Percentiles rank a stretch among this genome's conserved stretches.
Evolutionary conservation across 37 sponge, comb jelly and placozoan species (phyloP).

Genomic region (Crambe crambe): DNA sequence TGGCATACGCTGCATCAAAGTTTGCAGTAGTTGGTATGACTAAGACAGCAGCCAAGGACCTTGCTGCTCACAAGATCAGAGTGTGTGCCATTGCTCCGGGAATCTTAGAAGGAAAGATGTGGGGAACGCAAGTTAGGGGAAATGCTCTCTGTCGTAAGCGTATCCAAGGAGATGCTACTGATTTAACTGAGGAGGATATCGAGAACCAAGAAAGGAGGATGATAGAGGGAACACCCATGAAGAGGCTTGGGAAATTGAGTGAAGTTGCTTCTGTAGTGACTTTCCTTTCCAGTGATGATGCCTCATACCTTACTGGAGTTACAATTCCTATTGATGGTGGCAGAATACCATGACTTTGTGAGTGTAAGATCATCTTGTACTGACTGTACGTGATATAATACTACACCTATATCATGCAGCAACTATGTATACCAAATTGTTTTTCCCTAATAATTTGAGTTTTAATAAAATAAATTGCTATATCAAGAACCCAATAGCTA

Average conservation of each 20-base stretch:
- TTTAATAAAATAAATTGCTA: too few relatives aligned
- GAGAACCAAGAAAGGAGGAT: slow-evolving; percentile 44
- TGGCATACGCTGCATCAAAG: slow-evolving; percentile 87
- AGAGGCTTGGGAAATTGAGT: slow-evolving; percentile 55
- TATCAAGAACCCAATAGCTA: too few relatives aligned
- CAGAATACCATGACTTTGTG: slow-evolving; percentile 32
- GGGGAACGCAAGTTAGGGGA: slow-evolving; percentile 71
- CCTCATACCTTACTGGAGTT: slow-evolving; percentile 79
- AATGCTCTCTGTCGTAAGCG: slow-evolving; percentile 52
- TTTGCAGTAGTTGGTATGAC: slow-evolving; percentile 85
- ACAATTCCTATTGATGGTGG: slow-evolving; percentile 81
- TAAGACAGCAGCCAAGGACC: slow-evolving; percentile 81
- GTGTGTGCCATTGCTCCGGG: slow-evolving; percentile 87
- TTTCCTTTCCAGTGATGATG: slow-evolving; percentile 76
- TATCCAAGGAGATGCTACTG: slow-evolving; percentile 15
- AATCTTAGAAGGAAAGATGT: slow-evolving; percentile 78
- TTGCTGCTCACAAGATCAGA: slow-evolving; percentile 69
- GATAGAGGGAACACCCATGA: slow-evolving; percentile 68
- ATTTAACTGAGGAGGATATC: slow-evolving; percentile 38
- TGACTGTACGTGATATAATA: too few relatives aligned
- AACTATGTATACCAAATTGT: too few relatives aligned
- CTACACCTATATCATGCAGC: too few relatives aligned
- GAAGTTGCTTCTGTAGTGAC: slow-evolving; percentile 79
- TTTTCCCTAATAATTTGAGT: too few relatives aligned
- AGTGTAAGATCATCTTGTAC: too few relatives aligned